A percentile compares a stretch with the other conserved stretches of the same genome.
phyloP scores from a whole-genome alignment of 2,888 invertebrate genomes.

The Glaucopsyche alexis region DNA sequence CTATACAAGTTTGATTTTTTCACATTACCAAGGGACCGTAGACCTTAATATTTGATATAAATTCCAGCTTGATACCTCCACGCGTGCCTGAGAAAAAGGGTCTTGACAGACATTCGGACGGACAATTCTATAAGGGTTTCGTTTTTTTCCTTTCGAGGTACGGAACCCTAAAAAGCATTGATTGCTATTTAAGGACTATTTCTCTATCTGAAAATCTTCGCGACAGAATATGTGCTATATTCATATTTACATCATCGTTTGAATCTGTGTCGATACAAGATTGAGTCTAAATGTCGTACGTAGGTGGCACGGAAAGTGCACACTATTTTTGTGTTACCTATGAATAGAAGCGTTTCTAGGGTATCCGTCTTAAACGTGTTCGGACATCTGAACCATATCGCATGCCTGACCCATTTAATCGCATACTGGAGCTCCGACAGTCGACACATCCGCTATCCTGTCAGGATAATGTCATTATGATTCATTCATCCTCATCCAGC shows the following conservation, averaged over 20 bases:
- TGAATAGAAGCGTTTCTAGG: constrained; percentile 27
- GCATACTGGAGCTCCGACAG: neutral
- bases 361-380: constrained; percentile 22
- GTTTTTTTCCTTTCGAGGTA: no score
- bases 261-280: constrained; percentile 12
- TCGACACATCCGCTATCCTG: constrained; percentile 3
- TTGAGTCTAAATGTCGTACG: constrained; percentile 23
- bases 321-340: constrained; percentile 27
- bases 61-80: no score
- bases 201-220: no score
- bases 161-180: no score
- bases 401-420: constrained; percentile 16
- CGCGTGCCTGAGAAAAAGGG: no score
- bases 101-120: no score
- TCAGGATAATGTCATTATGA: neutral
- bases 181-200: no score
- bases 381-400: neutral
- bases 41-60: no score
- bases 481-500: neutral
- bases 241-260: neutral
- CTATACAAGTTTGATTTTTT: no score
- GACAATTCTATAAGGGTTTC: no score
- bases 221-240: neutral
- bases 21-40: no score
- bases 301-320: constrained; percentile 28